Base-by-base conservation (phyloP, 2,113 vertebrate genomes). In the Accipiter cooperii region DNA sequence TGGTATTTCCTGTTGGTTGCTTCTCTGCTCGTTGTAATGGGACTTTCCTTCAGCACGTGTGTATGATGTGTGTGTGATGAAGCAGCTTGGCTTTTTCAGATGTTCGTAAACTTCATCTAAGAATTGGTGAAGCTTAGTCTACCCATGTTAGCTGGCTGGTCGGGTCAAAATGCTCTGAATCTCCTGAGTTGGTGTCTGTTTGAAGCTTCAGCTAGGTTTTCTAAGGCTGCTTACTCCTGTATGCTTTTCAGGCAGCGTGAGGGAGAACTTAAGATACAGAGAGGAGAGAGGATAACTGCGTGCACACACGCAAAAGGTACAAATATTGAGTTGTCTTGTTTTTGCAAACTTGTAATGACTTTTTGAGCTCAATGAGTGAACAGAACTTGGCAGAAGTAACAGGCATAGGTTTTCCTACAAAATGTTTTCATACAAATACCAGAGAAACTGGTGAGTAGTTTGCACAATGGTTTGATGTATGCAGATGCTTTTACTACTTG, bases 31-130 rank as follows among this genome's bases (percentile, higher is more conserved):
- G 9, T 3, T 4, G 3, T 57, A 57, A 38, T 6, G 34, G 28
- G 46, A 34, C 8, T 69, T 74, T 34, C 8, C 34, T 79, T 52
- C 2, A 71, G 26, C 2, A 2, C 0, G 2, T 1, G 5, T 40
- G 31, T 24, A 7, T 34, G 17, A 21, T 5, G 16, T 9, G 31
- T 31, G 38, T 17, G 4, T 51, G 57, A n/a, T 49, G 29, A 55
- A 77, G 24, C 6, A 49, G n/a, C 28, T 20, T 46, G 33, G 10
- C 15, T 13, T 66, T 29, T 73, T 74, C 25, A 7, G 33, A 10
- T 55, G 6, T 38, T 71, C 36, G 40, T 21, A 40, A 57, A 36
- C 25, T 63, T 65, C 18, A 46, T 18, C 8, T 13, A 10, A 49
- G 28, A 28, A 31, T 19, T 61, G 22, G 2, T 71, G 60, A 78